Evolutionary conservation across 1,140 invertebrate genomes (phyloP).

Genomic region (Ladona fulva): DNA sequence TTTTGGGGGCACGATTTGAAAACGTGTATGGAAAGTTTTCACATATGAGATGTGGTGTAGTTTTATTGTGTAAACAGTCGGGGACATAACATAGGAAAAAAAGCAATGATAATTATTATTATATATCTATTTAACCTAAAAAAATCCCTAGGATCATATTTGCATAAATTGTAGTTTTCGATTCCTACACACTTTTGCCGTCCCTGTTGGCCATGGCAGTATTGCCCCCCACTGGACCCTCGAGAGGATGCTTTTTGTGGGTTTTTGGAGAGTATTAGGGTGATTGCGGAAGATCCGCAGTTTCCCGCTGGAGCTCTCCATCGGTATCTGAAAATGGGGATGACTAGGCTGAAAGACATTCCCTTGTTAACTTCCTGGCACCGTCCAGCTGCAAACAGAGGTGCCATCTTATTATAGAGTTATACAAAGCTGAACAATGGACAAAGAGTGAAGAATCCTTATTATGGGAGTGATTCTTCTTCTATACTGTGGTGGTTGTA

Average conservation of each 20-base stretch:
- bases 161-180: not conserved
- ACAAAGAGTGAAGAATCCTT: not conserved
- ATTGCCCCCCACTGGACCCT: not conserved
- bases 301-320: not conserved
- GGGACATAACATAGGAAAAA: constrained; percentile 4
- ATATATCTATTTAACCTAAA: constrained; percentile 8
- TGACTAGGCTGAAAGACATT: not conserved
- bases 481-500: not conserved
- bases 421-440: not conserved
- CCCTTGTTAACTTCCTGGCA: not conserved
- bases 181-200: constrained; percentile 1
- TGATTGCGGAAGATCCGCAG: not conserved
- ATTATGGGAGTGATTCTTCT: not conserved
- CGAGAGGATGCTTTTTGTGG: not conserved
- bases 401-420: not conserved
- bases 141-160: not conserved
- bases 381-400: not conserved
- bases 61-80: constrained; percentile 2
- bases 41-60: not conserved
- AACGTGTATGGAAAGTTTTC: not conserved
- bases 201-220: constrained; percentile 1
- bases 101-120: constrained; percentile 5
- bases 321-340: not conserved
- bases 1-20: not conserved
- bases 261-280: not conserved